Base-by-base conservation (phyloP, 2,113 vertebrate species). In the Heteronetta atricapilla region DNA sequence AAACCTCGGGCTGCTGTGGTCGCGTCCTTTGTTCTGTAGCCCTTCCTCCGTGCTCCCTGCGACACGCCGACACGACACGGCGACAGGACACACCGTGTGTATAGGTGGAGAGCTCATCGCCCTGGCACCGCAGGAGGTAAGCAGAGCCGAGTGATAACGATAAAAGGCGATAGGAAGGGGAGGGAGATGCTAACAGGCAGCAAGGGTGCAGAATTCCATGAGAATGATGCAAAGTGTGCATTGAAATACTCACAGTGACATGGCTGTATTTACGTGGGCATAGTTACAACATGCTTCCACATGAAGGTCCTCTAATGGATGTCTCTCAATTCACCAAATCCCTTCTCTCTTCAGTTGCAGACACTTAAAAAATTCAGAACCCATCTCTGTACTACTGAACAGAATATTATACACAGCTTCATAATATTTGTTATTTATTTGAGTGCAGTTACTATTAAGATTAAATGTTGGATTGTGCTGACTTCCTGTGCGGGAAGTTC, bases 181-280 rank as follows among this genome's bases (percentile, higher is more conserved):
- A 55, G 10, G 48, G 74, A 52, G 52, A 59, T 22, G 72, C 17
- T 50, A 25, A 26, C 6, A 25, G 44, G 38, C 55, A 58, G 50
- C 4, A 5, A 4, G 11, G 4, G 21, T 67, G 19, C 40, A 53
- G 46, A 2, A 1, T 69, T 38, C 53, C 4, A 0, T 36, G 34
- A 62, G 78, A 87, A 76, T 59, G 74, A 26, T 20, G 2, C 3
- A 10, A 67, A 62, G 14, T 29, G 16, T 59, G 23, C 33, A 18
- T 10, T 72, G 60, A 86, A 56, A 34, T 64, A 38, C 11, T 4
- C 66, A 20, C 48, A 33, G n/a, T 40, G 33, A 89, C 76, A 42
- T 40, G 22, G 34, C 59, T 77, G 11, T 58, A 19, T 72, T 67
- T 75, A 75, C 16, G 12, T 31, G 13, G 38, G 26, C 3, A 0